Percentiles rank a stretch among this genome's conserved stretches.
phyloP scores from a whole-genome alignment of 2,113 vertebrate genomes.

The Gopherus flavomarginatus region DNA sequence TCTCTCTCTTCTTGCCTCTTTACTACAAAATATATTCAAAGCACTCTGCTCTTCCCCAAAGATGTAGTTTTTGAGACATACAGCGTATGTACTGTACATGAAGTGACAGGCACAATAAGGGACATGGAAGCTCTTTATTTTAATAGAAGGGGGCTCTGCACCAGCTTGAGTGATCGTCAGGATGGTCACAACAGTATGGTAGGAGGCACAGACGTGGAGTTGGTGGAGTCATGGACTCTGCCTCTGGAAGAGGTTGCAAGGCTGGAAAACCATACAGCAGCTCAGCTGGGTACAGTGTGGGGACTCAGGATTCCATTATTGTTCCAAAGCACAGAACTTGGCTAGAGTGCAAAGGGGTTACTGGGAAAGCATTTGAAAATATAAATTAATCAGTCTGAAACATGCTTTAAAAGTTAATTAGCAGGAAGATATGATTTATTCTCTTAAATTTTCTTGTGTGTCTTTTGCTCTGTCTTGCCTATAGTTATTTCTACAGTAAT shows the following conservation, averaged over 20 bases:
- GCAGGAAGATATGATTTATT: not conserved
- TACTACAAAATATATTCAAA: conserved; percentile 33
- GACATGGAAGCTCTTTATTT: not conserved
- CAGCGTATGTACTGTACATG: not conserved
- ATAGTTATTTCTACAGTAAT: not conserved
- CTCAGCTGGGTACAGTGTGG: not conserved
- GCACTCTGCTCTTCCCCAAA: conserved; percentile 5
- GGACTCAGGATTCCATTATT: not conserved
- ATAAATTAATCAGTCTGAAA: not conserved
- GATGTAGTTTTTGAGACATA: not conserved
- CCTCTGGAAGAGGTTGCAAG: not conserved
- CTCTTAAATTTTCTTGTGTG: not conserved
- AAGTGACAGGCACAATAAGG: not conserved
- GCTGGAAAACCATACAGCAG: not conserved
- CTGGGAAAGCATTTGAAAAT: not conserved
- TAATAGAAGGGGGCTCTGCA: not conserved
- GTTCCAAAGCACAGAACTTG: not conserved
- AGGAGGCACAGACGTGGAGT: not conserved
- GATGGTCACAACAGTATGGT: not conserved
- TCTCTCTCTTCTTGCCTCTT: conserved; percentile 34
- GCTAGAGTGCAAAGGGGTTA: not conserved
- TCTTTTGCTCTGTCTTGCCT: not conserved
- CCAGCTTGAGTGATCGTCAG: not conserved
- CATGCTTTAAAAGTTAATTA: not conserved
- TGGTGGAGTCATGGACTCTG: not conserved